Evolutionary conservation across 2,797 vertebrate species (phyloP).

Genomic region (Rhabdophis nuchalis): DNA sequence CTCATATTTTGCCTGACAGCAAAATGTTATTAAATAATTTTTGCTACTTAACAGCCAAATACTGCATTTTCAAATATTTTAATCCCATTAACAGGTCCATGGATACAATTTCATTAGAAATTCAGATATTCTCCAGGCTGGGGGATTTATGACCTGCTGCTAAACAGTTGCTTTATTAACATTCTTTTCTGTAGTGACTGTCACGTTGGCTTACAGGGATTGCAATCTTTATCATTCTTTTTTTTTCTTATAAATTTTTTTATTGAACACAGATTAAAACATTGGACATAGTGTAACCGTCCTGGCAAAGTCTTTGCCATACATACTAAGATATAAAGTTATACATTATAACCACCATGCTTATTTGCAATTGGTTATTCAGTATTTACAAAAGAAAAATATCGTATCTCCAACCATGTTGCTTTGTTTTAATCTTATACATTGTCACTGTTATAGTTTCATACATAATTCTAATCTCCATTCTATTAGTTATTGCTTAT

Average conservation of each 20-base stretch:
- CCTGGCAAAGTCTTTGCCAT: too few species aligned
- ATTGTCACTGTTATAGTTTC: too few species aligned
- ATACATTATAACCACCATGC: too few species aligned
- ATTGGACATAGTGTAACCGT: too few species aligned
- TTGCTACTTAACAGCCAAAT: not conserved
- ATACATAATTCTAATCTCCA: too few species aligned
- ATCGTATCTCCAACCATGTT: too few species aligned
- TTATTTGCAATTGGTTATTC: too few species aligned
- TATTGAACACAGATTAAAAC: too few species aligned
- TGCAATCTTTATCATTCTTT: conserved; percentile 50
- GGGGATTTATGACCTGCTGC: conserved; percentile 19
- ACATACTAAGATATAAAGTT: too few species aligned
- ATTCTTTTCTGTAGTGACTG: conserved; percentile 19
- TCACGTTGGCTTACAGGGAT: conserved; percentile 45
- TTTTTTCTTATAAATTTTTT: conserved; percentile 46
- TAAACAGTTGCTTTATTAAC: not conserved
- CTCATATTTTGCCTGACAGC: not conserved
- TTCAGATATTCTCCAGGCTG: not conserved
- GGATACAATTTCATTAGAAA: conserved; percentile 15
- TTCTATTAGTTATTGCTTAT: too few species aligned
- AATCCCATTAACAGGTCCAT: conserved; percentile 13
- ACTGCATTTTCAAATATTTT: conserved; percentile 9
- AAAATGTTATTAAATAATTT: not conserved
- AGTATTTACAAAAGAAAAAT: too few species aligned
- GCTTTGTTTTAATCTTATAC: too few species aligned